Evolutionary conservation across 1,140 invertebrate genomes (phyloP).

Genomic region (Drosophila truncata): DNA sequence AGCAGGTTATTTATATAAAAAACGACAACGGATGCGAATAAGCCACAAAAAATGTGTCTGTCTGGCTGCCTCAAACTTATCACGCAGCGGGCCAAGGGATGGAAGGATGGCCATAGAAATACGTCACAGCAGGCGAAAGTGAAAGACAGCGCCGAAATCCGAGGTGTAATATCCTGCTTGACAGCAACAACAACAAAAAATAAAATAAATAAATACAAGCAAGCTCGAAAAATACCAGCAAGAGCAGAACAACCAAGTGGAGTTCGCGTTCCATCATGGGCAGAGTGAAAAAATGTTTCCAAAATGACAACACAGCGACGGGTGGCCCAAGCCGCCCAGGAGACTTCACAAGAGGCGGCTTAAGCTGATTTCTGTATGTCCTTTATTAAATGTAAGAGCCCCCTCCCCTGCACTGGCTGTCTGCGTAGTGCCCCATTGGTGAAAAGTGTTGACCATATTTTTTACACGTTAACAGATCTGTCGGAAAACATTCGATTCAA

Average conservation of each 20-base stretch:
- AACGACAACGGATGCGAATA: conserved; percentile 38
- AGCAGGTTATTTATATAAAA: conserved; percentile 37
- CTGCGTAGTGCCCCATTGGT: not conserved
- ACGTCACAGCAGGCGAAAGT: conserved; percentile 80
- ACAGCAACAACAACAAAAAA: conserved; percentile 45
- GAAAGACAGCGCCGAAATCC: conserved; percentile 75
- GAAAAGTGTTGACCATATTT: conserved; percentile 15
- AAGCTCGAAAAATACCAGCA: conserved; percentile 23
- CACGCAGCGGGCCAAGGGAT: conserved; percentile 36
- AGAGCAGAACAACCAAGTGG: conserved; percentile 15
- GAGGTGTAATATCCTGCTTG: conserved; percentile 79
- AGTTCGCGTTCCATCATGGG: conserved; percentile 28
- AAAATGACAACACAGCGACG: conserved; percentile 43
- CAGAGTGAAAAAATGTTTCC: conserved; percentile 26
- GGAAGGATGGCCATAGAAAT: conserved; percentile 67
- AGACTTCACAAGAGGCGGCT: conserved; percentile 33
- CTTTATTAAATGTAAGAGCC: conserved; percentile 49
- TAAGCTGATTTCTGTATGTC: conserved; percentile 43
- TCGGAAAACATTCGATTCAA: not conserved
- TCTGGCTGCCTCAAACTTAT: conserved; percentile 55
- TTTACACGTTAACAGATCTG: not conserved
- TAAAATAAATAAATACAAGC: conserved; percentile 19
- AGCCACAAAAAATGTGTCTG: conserved; percentile 58
- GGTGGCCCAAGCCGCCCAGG: conserved; percentile 34
- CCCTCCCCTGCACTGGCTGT: not conserved